Evolutionary conservation across 1,140 invertebrate genomes (phyloP).

Genomic region (Dendrolimus kikuchii): DNA sequence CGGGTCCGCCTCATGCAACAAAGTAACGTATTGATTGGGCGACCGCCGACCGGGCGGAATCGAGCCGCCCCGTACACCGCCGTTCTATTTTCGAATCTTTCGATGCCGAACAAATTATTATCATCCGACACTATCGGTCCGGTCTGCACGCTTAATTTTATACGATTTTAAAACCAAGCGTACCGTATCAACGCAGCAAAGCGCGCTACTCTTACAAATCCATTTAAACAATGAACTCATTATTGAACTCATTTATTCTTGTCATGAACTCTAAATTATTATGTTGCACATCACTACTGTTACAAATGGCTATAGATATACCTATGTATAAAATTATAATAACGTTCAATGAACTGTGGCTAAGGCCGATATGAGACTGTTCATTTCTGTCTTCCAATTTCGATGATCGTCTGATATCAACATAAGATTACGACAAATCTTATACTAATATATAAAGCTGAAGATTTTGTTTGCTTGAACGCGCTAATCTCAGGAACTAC

Average conservation of each 20-base stretch:
- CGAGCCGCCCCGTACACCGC: conserved; percentile 10
- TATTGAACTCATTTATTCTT: neutral
- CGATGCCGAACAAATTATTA: conserved; percentile 27
- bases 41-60: conserved; percentile 24
- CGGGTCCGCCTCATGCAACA: conserved; percentile 25
- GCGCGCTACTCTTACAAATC: neutral
- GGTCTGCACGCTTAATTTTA: conserved; percentile 24
- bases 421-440: too few relatives aligned
- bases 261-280: too few relatives aligned
- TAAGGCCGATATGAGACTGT: too few relatives aligned
- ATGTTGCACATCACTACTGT: too few relatives aligned
- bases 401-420: too few relatives aligned
- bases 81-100: conserved; percentile 36
- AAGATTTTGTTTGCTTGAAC: too few relatives aligned
- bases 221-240: conserved; percentile 1
- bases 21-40: conserved; percentile 43
- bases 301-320: too few relatives aligned
- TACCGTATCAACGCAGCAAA: neutral
- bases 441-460: too few relatives aligned
- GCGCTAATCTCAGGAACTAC: too few relatives aligned
- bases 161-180: conserved; percentile 15
- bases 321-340: too few relatives aligned
- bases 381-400: too few relatives aligned
- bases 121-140: conserved; percentile 26
- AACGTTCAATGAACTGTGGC: too few relatives aligned